Evolutionary conservation across 2,888 invertebrate species (phyloP).

Genomic region (Hydrotaea diabolus): DNA sequence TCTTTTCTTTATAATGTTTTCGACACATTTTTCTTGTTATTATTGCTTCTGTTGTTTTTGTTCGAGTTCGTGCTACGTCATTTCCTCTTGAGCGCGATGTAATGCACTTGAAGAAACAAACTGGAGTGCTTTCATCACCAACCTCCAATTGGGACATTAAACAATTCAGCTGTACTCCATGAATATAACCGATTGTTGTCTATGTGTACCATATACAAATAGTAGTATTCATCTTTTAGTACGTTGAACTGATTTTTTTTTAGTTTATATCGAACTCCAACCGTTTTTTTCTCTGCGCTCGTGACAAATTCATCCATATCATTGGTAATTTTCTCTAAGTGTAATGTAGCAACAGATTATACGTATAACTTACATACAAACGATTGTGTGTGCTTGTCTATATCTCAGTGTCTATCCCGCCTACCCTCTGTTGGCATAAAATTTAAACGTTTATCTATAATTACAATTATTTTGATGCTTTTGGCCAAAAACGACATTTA

Average conservation of each 20-base stretch:
- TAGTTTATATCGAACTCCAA: too few species aligned
- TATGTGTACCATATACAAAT: too few species aligned
- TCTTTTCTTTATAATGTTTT: slow-evolving; percentile 47
- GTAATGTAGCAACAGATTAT: not conserved
- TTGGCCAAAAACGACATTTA: slow-evolving; percentile 37
- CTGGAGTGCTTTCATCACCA: too few species aligned
- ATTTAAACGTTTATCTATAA: slow-evolving; percentile 33
- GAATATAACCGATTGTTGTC: not conserved
- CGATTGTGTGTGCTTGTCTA: not conserved
- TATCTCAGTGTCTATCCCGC: not conserved
- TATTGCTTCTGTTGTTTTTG: not conserved
- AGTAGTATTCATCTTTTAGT: too few species aligned
- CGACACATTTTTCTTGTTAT: slow-evolving; percentile 23
- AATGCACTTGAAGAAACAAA: slow-evolving; percentile 20
- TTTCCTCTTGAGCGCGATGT: slow-evolving; percentile 44
- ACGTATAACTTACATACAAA: not conserved
- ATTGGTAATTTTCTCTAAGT: not conserved
- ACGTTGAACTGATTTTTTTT: too few species aligned
- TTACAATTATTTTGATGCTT: slow-evolving; percentile 38
- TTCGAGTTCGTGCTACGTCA: slow-evolving; percentile 45
- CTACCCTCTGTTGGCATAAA: slow-evolving; percentile 7
- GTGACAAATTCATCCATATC: not conserved
- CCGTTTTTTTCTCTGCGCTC: too few species aligned
- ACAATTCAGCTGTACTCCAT: too few species aligned
- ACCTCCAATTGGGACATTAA: too few species aligned